phyloP scores from a whole-genome alignment of 2,113 vertebrate species.

The Ginglymostoma cirratum region DNA sequence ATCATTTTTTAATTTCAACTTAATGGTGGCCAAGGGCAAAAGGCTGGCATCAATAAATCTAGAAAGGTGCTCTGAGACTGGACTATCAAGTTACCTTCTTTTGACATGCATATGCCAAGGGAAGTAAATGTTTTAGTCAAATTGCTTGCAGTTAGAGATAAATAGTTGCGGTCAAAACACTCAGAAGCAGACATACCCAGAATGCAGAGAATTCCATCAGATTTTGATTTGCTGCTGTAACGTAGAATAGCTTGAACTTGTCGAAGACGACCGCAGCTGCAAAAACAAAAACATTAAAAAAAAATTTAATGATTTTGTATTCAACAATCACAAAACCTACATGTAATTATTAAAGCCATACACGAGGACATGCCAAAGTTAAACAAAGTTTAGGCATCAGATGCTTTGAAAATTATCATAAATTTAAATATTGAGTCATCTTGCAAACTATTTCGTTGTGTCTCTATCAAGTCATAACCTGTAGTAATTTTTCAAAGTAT shows the following conservation, averaged over 20 bases:
- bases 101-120: not conserved
- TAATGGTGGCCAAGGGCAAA: not conserved
- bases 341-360: not conserved
- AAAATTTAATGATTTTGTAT: not conserved
- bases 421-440: not conserved
- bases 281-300: conserved; percentile 43
- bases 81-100: not conserved
- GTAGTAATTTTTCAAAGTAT: not conserved
- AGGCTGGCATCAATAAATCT: not conserved
- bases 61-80: not conserved
- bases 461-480: no score
- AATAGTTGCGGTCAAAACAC: conserved; percentile 39
- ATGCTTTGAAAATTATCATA: not conserved
- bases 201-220: conserved; percentile 87
- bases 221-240: conserved; percentile 62
- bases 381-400: not conserved
- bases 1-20: not conserved
- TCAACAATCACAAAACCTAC: not conserved
- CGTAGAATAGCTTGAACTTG: conserved; percentile 77
- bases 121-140: not conserved
- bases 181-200: conserved; percentile 64
- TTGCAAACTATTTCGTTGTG: not conserved
- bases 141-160: not conserved
- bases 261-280: conserved; percentile 78
- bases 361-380: not conserved